Evolutionary conservation across 2,113 vertebrate species (phyloP).

Genomic region (Clarias macrocephalus): DNA sequence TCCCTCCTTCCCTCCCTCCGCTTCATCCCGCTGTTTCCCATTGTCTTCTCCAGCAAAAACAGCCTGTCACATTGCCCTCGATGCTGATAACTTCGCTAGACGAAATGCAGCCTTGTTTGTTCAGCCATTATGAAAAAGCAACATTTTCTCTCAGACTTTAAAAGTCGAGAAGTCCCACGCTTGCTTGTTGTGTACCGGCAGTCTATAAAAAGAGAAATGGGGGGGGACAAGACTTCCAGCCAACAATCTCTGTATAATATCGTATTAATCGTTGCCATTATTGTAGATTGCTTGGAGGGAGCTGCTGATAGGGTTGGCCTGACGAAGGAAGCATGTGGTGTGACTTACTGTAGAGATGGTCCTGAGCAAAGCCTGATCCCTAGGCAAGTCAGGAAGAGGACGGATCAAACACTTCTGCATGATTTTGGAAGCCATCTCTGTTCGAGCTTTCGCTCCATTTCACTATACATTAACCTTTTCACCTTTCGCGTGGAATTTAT

Average conservation of each 20-base stretch:
- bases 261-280: constrained; percentile 9
- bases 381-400: background rate
- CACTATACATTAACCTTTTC: background rate
- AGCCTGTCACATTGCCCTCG: constrained; percentile 59
- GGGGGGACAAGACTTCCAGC: background rate
- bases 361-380: background rate
- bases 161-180: constrained; percentile 20
- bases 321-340: constrained; percentile 27
- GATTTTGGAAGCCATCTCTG: constrained; percentile 1
- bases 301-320: constrained; percentile 17
- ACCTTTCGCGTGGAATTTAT: constrained; percentile 5
- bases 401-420: background rate
- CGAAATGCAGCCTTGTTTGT: constrained; percentile 65
- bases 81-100: constrained; percentile 62
- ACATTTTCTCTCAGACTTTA: constrained; percentile 38
- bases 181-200: background rate
- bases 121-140: constrained; percentile 62
- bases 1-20: constrained; percentile 36
- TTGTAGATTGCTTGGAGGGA: constrained; percentile 10
- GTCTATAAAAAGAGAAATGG: background rate
- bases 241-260: constrained; percentile 36
- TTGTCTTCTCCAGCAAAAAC: constrained; percentile 74
- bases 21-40: constrained; percentile 61
- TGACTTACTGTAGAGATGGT: constrained; percentile 11
- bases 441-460: background rate